Conservation (phyloP, 2,888 invertebrate species). For the Elaeidobius kamerunicus region DNA sequence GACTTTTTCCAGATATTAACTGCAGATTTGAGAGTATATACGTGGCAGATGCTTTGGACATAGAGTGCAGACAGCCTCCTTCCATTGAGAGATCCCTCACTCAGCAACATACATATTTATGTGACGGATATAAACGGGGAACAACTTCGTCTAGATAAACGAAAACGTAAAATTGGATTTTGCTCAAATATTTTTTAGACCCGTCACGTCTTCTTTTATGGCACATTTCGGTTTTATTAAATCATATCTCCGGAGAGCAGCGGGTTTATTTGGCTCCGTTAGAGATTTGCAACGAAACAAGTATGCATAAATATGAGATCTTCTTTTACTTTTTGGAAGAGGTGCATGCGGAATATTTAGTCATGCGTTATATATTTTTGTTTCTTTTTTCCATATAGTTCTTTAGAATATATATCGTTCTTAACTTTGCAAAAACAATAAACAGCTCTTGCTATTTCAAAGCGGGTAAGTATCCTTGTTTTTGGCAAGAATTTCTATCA, state of each 20-base stretch:
- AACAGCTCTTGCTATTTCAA: too few relatives aligned
- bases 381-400: too few relatives aligned
- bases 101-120: conserved; percentile 31
- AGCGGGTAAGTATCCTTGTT: too few relatives aligned
- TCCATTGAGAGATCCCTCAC: conserved; percentile 21
- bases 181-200: conserved; percentile 27
- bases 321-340: too few relatives aligned
- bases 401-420: too few relatives aligned
- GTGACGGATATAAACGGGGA: conserved; percentile 27
- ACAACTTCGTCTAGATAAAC: conserved; percentile 24
- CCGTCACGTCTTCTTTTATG: conserved; percentile 28
- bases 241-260: conserved; percentile 17
- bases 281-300: not conserved
- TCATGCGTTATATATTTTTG: too few relatives aligned
- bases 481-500: too few relatives aligned
- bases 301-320: not conserved
- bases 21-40: conserved; percentile 20
- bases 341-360: too few relatives aligned
- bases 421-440: too few relatives aligned
- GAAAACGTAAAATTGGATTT: conserved; percentile 28
- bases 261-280: not conserved
- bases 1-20: conserved; percentile 11
- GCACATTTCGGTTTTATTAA: conserved; percentile 28
- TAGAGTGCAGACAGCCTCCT: conserved; percentile 2
- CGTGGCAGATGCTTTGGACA: conserved; percentile 20